These are phyloP conservation scores for Prionailurus bengalensis DNA, from an alignment of 2,113 vertebrate species.

Conservation along the genomic window DNA sequence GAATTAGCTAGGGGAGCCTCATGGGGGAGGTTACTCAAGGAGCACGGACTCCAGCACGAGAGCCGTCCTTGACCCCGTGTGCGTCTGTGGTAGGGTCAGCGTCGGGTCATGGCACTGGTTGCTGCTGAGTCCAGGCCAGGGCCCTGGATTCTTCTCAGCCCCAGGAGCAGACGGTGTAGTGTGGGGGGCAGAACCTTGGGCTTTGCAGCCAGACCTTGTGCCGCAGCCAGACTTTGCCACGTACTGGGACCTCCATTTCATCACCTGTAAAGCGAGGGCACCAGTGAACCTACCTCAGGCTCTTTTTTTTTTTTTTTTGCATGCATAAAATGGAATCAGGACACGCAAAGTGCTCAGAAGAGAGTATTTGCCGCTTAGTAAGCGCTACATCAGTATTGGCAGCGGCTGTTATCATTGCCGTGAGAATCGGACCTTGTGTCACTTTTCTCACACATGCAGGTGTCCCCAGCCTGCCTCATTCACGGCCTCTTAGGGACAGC, in stretches of 20 bases:
- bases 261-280: background rate
- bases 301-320: background rate
- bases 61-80: background rate
- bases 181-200: background rate
- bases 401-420: background rate
- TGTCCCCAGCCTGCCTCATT: background rate
- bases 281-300: background rate
- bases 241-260: background rate
- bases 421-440: background rate
- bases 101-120: accelerated
- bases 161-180: background rate
- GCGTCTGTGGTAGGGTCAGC: background rate
- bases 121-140: background rate
- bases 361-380: background rate
- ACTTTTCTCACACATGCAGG: background rate
- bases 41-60: accelerated
- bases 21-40: background rate
- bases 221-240: background rate
- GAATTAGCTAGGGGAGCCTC: background rate
- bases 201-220: background rate
- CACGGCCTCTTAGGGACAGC: background rate
- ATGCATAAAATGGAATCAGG: background rate
- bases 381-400: background rate
- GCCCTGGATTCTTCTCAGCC: background rate
- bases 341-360: background rate